Percentiles rank a stretch among this genome's conserved stretches.
phyloP scores from a whole-genome alignment of 1,140 invertebrate genomes.

The Heliconius eleuchia region DNA sequence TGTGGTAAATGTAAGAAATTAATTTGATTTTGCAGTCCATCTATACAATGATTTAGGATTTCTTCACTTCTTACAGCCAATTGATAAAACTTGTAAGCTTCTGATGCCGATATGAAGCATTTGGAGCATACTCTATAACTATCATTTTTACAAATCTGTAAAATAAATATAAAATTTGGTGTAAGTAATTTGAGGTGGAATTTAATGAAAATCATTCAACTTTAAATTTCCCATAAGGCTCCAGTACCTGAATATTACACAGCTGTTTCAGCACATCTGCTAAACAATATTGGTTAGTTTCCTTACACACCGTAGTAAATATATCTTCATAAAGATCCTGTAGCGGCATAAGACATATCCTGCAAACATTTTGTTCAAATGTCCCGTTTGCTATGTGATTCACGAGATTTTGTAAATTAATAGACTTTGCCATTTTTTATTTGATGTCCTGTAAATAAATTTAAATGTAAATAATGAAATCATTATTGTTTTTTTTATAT shows the following conservation, averaged over 20 bases:
- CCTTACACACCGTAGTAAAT: constrained; percentile 60
- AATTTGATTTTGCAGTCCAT: constrained; percentile 52
- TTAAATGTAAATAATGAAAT: background rate
- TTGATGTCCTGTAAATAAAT: constrained; percentile 30
- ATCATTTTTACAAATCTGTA: constrained; percentile 52
- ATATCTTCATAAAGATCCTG: constrained; percentile 54
- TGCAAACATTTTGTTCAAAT: constrained; percentile 58
- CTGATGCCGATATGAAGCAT: constrained; percentile 58
- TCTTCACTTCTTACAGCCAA: constrained; percentile 51
- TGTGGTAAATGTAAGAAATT: constrained; percentile 41
- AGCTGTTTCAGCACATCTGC: constrained; percentile 59
- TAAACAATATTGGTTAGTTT: constrained; percentile 60
- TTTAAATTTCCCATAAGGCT: no score
- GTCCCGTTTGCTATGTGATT: constrained; percentile 66
- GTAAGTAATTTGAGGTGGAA: background rate
- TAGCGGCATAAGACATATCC: constrained; percentile 59
- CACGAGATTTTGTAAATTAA: constrained; percentile 58
- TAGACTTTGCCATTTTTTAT: constrained; percentile 55
- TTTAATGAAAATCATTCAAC: no score
- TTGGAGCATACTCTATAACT: constrained; percentile 60
- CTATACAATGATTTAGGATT: constrained; percentile 55
- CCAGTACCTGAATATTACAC: constrained; percentile 35
- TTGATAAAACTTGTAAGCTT: constrained; percentile 66
- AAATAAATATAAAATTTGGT: constrained; percentile 15
- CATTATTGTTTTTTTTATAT: background rate